phyloP scores from a whole-genome alignment of 1,140 invertebrate genomes.

The Formica exsecta region DNA sequence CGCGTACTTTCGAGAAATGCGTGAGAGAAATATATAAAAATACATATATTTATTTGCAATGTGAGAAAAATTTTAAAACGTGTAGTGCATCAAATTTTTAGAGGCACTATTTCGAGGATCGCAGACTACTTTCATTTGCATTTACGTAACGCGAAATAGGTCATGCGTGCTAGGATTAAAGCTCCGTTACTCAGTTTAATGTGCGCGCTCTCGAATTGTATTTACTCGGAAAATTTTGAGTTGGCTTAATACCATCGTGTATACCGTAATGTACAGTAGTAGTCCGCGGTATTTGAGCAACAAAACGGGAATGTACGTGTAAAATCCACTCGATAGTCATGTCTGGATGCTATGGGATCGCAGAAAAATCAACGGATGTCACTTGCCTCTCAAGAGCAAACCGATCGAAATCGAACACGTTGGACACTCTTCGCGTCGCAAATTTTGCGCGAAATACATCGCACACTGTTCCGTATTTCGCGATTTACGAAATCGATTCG shows the following conservation, averaged over 20 bases:
- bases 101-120: background rate
- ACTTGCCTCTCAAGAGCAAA: background rate
- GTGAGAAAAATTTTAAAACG: background rate
- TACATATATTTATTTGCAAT: background rate
- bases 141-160: slow-evolving; percentile 17
- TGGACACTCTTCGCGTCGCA: background rate
- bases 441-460: background rate
- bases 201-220: slow-evolving; percentile 31
- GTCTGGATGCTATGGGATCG: background rate
- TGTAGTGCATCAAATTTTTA: background rate
- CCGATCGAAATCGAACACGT: background rate
- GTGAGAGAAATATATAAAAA: slow-evolving; percentile 4
- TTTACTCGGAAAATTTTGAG: slow-evolving; percentile 54
- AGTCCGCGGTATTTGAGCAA: background rate
- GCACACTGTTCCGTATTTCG: background rate
- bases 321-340: background rate
- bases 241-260: slow-evolving; percentile 7
- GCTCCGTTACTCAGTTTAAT: slow-evolving; percentile 22
- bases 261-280: slow-evolving; percentile 1
- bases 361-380: slow-evolving; percentile 30
- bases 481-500: slow-evolving; percentile 16
- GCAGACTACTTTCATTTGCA: slow-evolving; percentile 18
- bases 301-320: background rate
- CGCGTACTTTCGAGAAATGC: background rate
- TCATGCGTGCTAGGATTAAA: slow-evolving; percentile 32